Conservation (phyloP, 1,140 invertebrate genomes). For the Chelonus insularis region DNA sequence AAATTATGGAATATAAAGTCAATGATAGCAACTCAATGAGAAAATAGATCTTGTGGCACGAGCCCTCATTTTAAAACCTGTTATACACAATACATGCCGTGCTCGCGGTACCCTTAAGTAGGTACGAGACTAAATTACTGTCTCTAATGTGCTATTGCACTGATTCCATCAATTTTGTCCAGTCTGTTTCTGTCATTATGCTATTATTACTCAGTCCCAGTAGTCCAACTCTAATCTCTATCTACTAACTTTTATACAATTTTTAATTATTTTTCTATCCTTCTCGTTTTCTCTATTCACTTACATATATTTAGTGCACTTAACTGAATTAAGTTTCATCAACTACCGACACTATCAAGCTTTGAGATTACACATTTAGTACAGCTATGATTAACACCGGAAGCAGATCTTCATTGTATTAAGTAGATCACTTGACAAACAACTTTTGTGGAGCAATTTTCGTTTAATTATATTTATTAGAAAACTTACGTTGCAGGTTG, state of each 20-base stretch:
- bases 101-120: constrained; percentile 26
- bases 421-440: neutral
- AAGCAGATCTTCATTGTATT: neutral
- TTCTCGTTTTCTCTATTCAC: neutral
- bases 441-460: neutral
- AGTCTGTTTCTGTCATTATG: constrained; percentile 51
- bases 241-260: constrained; percentile 11
- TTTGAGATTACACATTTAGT: neutral
- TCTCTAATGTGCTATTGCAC: constrained; percentile 41
- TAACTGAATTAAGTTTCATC: constrained; percentile 15
- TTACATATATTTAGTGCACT: neutral
- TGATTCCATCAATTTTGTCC: constrained; percentile 55
- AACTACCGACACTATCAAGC: neutral
- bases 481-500: constrained; percentile 54
- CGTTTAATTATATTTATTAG: neutral
- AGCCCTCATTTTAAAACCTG: constrained; percentile 20
- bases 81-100: neutral
- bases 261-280: neutral
- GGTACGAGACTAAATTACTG: constrained; percentile 40
- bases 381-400: neutral
- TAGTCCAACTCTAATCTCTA: constrained; percentile 16
- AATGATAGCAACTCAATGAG: constrained; percentile 19
- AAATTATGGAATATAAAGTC: constrained; percentile 1
- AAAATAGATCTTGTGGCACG: constrained; percentile 25
- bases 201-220: constrained; percentile 43